These are phyloP conservation scores for Gila orcuttii DNA, from an alignment of 2,113 vertebrate species.

Conservation along the genomic window DNA sequence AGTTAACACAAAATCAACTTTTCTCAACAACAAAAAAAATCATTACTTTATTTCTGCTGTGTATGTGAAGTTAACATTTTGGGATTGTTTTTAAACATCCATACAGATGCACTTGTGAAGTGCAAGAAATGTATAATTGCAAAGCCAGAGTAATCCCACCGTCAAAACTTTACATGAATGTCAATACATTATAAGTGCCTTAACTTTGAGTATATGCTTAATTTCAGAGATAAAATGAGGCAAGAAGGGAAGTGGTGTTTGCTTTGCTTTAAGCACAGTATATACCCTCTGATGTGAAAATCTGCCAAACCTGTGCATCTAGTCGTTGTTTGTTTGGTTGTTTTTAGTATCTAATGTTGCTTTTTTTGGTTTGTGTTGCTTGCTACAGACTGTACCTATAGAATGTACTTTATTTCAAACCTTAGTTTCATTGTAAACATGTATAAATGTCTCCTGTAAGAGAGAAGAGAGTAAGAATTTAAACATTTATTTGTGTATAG, in stretches of 20 bases:
- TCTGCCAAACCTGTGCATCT: constrained; percentile 38
- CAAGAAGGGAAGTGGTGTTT: constrained; percentile 43
- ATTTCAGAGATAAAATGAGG: constrained; percentile 12
- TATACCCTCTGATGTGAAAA: constrained; percentile 53
- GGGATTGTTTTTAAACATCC: background rate
- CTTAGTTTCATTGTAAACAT: constrained; percentile 67
- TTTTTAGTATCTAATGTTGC: constrained; percentile 23
- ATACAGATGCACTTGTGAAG: background rate
- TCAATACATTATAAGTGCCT: constrained; percentile 36
- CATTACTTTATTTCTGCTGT: background rate
- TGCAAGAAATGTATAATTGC: constrained; percentile 32
- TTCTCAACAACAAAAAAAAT: background rate
- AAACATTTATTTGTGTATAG: constrained; percentile 77
- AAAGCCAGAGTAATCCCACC: constrained; percentile 56
- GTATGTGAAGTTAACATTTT: background rate
- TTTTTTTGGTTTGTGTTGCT: constrained; percentile 25
- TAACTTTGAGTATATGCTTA: constrained; percentile 35
- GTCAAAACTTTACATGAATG: constrained; percentile 64
- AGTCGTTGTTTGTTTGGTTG: background rate
- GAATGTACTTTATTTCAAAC: constrained; percentile 70
- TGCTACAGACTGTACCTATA: constrained; percentile 51
- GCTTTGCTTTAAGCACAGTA: constrained; percentile 37
- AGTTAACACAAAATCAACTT: background rate
- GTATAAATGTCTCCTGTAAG: constrained; percentile 73
- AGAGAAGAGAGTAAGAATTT: constrained; percentile 72